Evolutionary conservation across 2,888 invertebrate species (phyloP), one percentile per base, ranked within the genome.

Genomic region (Amphipoea lucens): DNA sequence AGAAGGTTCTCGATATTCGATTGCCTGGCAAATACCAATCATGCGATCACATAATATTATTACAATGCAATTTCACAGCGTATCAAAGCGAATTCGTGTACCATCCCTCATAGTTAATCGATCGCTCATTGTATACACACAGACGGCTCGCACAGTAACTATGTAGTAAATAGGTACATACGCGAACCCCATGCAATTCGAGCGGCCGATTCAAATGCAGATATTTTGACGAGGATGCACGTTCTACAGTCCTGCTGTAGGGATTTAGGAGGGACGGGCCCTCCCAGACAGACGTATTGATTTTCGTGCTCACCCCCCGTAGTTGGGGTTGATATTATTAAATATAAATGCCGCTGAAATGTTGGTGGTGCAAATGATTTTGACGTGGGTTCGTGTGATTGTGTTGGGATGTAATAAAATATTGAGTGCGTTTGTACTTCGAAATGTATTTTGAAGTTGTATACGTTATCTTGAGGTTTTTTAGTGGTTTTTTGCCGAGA

Each of bases 251-350:
- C 74, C 81, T 81, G 63, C 73, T 73, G 68, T 68, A 86, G 83
- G 92, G 92, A 90, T 91, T 93, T 90, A 87, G 90, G 92, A 93
- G 94, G 94, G 94, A 83, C 83, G 79, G 88, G 90, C 95, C 95
- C 95, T 95, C 94, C 94, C 95, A 96, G 96, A 96, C 96, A 91
- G 90, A 81, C 67, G 91, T 95, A 96, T 96, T 92, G 96, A 96
- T 96, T 95, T 95, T 95, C 94, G 94, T 90, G 86, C 87, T 89
- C 89, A 90, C 90, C 93, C 92, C 74, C 92, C 62, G 75, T 88
- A 91, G 91, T 91, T 92, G 93, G 94, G 92, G 89, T 92, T 85
- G 92, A 92, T 94, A 92, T 95, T 95, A 95, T 95, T 95, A 95
- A 95, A 95, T 95, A 95, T 95, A 95, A 95, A 95, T 94, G 94